Evolutionary conservation across 2,797 vertebrate genomes (phyloP).

Genomic region (Brotula barbata): DNA sequence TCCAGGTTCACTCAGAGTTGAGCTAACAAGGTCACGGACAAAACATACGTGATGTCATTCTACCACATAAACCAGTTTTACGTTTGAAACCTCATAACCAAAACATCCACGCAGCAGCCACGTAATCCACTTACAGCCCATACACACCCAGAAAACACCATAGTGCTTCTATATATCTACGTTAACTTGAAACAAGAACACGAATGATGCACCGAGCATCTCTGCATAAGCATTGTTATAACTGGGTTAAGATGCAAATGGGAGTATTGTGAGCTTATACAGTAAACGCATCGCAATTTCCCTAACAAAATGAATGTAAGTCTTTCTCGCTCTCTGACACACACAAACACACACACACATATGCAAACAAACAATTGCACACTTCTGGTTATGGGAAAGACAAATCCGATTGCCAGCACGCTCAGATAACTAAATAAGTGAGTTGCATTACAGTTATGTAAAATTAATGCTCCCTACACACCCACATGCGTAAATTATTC

Average conservation of each 20-base stretch:
- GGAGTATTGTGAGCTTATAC: neutral
- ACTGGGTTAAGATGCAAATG: conserved; percentile 1
- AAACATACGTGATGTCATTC: neutral
- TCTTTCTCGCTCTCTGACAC: conserved; percentile 1
- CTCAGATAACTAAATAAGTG: no score
- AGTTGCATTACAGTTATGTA: no score
- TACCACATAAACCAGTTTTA: no score
- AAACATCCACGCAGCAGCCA: neutral
- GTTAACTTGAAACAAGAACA: no score
- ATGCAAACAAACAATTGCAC: neutral
- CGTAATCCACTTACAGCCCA: neutral
- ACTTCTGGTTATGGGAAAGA: neutral
- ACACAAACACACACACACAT: neutral
- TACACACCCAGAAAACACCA: neutral
- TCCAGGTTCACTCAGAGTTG: neutral
- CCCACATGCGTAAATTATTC: no score
- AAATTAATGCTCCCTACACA: no score
- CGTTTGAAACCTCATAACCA: no score
- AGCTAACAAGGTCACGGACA: neutral
- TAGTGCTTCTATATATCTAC: neutral
- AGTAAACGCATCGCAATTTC: conserved; percentile 9
- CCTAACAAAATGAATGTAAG: conserved; percentile 8
- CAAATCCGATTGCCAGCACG: neutral
- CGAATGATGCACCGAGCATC: neutral
- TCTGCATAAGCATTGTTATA: neutral